A percentile compares a stretch with the other conserved stretches of the same genome.
Conservation (phyloP, 1,140 invertebrate species). For the Anoplolepis gracilipes region DNA sequence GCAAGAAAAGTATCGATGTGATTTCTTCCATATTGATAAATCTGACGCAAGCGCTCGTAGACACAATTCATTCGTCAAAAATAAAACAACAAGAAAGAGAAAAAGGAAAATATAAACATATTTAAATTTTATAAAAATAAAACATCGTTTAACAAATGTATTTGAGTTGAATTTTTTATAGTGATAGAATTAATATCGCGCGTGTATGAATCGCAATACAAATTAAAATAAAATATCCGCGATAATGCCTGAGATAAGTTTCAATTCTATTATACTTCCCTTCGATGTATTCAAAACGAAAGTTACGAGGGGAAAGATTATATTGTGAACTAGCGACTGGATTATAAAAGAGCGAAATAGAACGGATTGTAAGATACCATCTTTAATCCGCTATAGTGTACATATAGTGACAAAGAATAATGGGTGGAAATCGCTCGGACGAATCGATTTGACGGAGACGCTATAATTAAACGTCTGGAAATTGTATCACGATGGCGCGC, state of each 20-base stretch:
- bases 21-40: not conserved
- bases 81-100: not conserved
- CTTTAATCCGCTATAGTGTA: not conserved
- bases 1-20: not conserved
- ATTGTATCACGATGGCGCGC: slow-evolving; percentile 36
- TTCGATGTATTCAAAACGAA: not conserved
- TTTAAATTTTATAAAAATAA: not conserved
- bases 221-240: slow-evolving; percentile 6
- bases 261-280: not conserved
- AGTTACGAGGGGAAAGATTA: not conserved
- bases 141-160: not conserved
- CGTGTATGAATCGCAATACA: not conserved
- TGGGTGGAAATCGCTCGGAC: slow-evolving; percentile 35
- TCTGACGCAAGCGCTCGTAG: not conserved
- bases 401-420: slow-evolving; percentile 26
- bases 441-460: slow-evolving; percentile 24
- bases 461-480: slow-evolving; percentile 50
- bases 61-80: not conserved
- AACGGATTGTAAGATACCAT: not conserved
- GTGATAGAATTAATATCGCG: not conserved
- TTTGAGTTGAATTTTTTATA: not conserved
- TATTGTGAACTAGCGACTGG: not conserved
- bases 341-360: not conserved
- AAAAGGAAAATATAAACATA: not conserved
- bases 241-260: not conserved